phyloP scores from a whole-genome alignment of 2,888 invertebrate species.

The Cistogaster globosa region DNA sequence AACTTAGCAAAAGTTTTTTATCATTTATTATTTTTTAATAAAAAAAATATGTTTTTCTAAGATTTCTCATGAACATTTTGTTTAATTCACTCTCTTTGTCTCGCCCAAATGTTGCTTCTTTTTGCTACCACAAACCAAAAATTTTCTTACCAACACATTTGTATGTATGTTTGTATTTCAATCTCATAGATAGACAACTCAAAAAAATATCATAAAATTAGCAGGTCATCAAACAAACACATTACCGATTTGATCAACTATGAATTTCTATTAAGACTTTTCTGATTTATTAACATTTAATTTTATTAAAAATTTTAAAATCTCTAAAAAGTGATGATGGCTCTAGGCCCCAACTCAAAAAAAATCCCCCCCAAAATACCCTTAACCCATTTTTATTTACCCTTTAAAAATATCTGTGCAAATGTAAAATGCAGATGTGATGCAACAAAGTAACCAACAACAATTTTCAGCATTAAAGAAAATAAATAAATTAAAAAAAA shows the following conservation, averaged over 20 bases:
- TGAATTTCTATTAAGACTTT: constrained; percentile 1
- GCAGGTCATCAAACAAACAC: constrained; percentile 6
- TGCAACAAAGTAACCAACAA: constrained; percentile 81
- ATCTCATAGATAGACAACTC: constrained; percentile 1
- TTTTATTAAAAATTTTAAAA: constrained; percentile 24
- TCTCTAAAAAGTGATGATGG: constrained; percentile 25
- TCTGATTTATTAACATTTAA: constrained; percentile 19
- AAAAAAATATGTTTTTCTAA: background rate
- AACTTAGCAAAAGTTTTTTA: too few relatives aligned
- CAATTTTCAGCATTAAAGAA: constrained; percentile 76
- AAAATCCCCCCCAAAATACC: constrained; percentile 1
- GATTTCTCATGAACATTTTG: constrained; percentile 46
- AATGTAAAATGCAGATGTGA: constrained; percentile 62
- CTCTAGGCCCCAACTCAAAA: constrained; percentile 4
- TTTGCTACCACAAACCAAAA: background rate
- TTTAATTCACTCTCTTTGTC: background rate
- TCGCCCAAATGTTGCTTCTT: background rate
- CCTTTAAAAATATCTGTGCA: constrained; percentile 13
- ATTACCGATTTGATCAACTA: constrained; percentile 11
- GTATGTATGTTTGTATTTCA: background rate
- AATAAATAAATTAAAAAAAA: background rate
- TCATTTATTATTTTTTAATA: too few relatives aligned
- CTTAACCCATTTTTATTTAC: constrained; percentile 33
- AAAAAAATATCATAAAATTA: background rate
- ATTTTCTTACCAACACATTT: too few relatives aligned